Evolutionary conservation across 2,888 invertebrate genomes (phyloP).

Genomic region (Ichneumon xanthorius): DNA sequence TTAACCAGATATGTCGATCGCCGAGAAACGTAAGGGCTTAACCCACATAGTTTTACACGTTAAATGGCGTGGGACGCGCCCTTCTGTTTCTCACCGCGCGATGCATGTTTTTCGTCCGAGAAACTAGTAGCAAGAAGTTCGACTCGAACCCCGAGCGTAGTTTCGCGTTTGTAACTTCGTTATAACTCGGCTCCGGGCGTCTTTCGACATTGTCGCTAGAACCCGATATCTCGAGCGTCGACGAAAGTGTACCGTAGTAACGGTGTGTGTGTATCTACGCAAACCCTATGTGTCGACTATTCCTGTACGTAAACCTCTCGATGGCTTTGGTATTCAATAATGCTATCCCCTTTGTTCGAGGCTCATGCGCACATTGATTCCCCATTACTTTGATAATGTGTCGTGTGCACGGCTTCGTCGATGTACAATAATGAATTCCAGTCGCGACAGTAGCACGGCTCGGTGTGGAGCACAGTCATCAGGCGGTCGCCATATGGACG

Average conservation of each 20-base stretch:
- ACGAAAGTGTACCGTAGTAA: slow-evolving; percentile 24
- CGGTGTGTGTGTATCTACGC: neutral
- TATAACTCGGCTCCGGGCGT: neutral
- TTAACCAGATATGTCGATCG: too few species aligned
- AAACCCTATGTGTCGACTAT: neutral
- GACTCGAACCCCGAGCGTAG: neutral
- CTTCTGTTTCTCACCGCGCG: too few species aligned
- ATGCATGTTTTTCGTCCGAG: too few species aligned
- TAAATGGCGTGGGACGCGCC: too few species aligned
- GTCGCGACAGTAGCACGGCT: slow-evolving; percentile 58
- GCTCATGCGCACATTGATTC: slow-evolving; percentile 67
- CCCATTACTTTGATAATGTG: slow-evolving; percentile 49
- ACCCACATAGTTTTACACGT: too few species aligned
- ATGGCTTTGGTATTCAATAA: slow-evolving; percentile 61
- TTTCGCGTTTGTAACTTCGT: neutral
- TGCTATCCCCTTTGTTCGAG: slow-evolving; percentile 51
- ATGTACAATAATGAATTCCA: slow-evolving; percentile 62
- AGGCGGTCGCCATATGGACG: slow-evolving; percentile 66
- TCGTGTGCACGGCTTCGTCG: slow-evolving; percentile 25
- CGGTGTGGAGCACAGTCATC: slow-evolving; percentile 49
- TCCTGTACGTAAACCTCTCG: slow-evolving; percentile 19
- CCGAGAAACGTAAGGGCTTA: too few species aligned
- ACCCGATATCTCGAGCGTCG: slow-evolving; percentile 8
- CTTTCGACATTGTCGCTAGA: neutral
- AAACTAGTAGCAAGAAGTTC: neutral